Percentiles rank a stretch among this genome's conserved stretches.
These are phyloP conservation scores for Marasmarcha lunaedactyla DNA, from an alignment of 2,888 invertebrate genomes.

Conservation along the genomic window DNA sequence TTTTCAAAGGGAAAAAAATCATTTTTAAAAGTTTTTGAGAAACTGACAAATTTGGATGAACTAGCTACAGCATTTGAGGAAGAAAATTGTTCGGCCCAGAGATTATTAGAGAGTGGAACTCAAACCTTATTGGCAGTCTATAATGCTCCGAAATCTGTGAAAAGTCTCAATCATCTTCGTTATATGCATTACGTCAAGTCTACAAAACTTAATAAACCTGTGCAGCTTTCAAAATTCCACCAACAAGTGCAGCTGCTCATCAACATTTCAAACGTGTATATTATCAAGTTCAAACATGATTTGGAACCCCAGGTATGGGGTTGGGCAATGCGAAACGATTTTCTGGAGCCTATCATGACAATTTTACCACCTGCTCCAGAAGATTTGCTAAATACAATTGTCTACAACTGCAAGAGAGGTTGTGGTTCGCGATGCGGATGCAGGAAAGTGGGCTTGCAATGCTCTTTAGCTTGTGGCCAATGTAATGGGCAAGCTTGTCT, in stretches of 20 bases:
- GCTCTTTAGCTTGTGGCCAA: slow-evolving; percentile 17
- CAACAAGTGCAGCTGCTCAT: slow-evolving; percentile 25
- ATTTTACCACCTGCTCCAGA: slow-evolving; percentile 22
- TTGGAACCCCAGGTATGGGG: slow-evolving; percentile 22
- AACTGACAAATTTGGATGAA: slow-evolving; percentile 21
- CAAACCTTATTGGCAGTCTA: slow-evolving; percentile 26
- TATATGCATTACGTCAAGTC: slow-evolving; percentile 22
- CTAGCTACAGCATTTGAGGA: slow-evolving; percentile 20
- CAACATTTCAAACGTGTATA: slow-evolving; percentile 24
- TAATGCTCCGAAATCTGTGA: slow-evolving; percentile 26
- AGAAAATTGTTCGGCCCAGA: slow-evolving; percentile 28
- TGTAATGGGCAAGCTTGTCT: slow-evolving; percentile 16
- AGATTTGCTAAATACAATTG: slow-evolving; percentile 18
- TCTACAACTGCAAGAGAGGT: slow-evolving; percentile 22
- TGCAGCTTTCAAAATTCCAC: slow-evolving; percentile 27
- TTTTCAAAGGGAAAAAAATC: slow-evolving; percentile 22
- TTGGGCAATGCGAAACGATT: slow-evolving; percentile 21
- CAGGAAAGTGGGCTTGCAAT: slow-evolving; percentile 15
- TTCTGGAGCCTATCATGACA: slow-evolving; percentile 24
- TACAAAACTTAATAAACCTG: slow-evolving; percentile 27
- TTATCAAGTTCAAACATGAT: slow-evolving; percentile 22
- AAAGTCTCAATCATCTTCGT: slow-evolving; percentile 16
- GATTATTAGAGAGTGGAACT: slow-evolving; percentile 19
- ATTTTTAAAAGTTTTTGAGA: slow-evolving; percentile 14
- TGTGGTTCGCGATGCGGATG: slow-evolving; percentile 21